phyloP scores from a whole-genome alignment of 2,797 vertebrate species.

The Ptychobarbus kaznakovi region DNA sequence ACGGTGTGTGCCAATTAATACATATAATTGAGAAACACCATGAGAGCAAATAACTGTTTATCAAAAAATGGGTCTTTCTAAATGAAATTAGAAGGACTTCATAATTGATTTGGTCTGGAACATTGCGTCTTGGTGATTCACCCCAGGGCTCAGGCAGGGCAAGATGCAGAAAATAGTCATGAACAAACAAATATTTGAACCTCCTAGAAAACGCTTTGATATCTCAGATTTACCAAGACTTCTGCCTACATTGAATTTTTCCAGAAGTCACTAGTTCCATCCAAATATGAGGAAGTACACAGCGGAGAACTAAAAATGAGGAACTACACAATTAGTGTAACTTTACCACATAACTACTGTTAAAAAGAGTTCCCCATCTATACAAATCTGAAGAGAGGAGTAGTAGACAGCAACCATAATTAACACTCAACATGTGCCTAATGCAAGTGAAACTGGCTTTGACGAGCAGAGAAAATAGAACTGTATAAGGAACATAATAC shows the following conservation, averaged over 20 bases:
- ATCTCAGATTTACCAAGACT: neutral
- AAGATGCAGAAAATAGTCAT: constrained; percentile 59
- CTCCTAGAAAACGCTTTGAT: constrained; percentile 38
- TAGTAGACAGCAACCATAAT: neutral
- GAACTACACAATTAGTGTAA: neutral
- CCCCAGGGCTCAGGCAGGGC: constrained; percentile 43
- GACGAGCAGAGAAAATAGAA: neutral
- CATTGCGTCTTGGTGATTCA: neutral
- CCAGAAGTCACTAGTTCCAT: neutral
- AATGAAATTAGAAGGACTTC: neutral
- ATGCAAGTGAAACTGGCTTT: neutral
- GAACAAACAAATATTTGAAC: constrained; percentile 63
- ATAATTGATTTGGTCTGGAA: constrained; percentile 2
- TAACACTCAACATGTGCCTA: neutral
- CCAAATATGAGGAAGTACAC: constrained; percentile 25
- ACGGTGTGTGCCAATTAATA: neutral
- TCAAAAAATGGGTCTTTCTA: neutral
- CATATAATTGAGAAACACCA: neutral
- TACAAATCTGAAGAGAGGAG: neutral
- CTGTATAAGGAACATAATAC: neutral
- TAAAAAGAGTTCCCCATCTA: neutral
- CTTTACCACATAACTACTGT: neutral
- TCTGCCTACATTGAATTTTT: neutral
- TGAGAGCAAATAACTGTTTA: neutral
- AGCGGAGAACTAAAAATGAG: constrained; percentile 13